Evolutionary conservation across 2,888 invertebrate species (phyloP), one percentile per base, ranked within the genome.

Genomic region (Philonicus albiceps): DNA sequence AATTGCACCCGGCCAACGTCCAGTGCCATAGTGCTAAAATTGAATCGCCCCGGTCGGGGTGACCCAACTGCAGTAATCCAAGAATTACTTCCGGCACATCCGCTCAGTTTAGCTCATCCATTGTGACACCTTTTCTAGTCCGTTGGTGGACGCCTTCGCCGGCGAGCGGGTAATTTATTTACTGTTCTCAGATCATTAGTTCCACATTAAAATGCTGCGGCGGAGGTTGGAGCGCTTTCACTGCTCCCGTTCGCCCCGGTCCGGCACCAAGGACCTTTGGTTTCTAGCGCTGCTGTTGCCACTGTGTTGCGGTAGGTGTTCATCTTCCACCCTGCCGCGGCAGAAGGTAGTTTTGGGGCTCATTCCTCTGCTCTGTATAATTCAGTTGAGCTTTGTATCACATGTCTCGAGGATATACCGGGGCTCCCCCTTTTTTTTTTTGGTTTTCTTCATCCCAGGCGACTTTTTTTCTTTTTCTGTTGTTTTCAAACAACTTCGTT

Each of bases 101-200:
- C 30, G n/a, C 31, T 64, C 34, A 43, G 73, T 22, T 64, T 40
- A 84, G 43, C 73, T 84, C 72, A 84, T 73, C 73, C 73, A 64
- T 72, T 72, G 43, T 84, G 72, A 73, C 72, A 73, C 84, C 84
- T 84, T 84, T 84, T 73, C 73, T 43, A 19, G 22, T 84, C 30
- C 72, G n/a, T n/a, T n/a, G 64, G 27, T 30, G 72, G 40, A 22
- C 43, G 31, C 72, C 43, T 73, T n/a, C 73, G 30, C 64, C 22
- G 72, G 73, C 30, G 30, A 19, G 78, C 78, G n/a, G 73, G 72
- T 87, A 86, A 87, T 86, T 87, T 86, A 87, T 87, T 83, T 81
- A 83, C 78, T 87, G 83, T 74, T 86, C 86, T 86, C 75, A 80
- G 86, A 86, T 87, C 86, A 86, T 87, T 87, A 87, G 86, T 87